phyloP scores from a whole-genome alignment of 2,797 vertebrate genomes.

The Xerus rutilus region DNA sequence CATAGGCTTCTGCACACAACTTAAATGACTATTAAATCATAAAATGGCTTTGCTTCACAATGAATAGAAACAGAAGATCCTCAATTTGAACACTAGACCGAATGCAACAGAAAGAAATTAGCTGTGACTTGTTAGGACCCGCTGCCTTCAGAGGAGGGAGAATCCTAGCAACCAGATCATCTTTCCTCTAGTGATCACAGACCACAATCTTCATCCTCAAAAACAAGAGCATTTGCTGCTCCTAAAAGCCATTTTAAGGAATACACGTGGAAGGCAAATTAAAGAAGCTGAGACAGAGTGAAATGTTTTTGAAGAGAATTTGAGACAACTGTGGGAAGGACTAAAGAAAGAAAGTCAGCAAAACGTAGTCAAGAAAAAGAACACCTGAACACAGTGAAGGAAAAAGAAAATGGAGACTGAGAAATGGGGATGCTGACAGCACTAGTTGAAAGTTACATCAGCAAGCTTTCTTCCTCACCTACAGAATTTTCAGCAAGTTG shows the following conservation, averaged over 20 bases:
- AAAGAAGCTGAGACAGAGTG: background rate
- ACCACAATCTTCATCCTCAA: background rate
- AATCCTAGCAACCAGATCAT: background rate
- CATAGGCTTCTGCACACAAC: background rate
- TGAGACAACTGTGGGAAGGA: background rate
- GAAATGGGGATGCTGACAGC: rapidly evolving
- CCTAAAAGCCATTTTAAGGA: background rate
- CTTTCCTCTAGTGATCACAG: background rate
- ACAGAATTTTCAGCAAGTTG: background rate
- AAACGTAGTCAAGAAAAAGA: background rate
- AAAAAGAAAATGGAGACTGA: too few relatives aligned
- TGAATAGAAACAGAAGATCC: background rate
- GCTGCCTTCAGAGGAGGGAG: background rate
- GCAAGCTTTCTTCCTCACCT: background rate
- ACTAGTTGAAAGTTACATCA: background rate
- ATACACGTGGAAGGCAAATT: background rate
- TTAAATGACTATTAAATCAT: conserved; percentile 18
- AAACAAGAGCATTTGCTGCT: background rate
- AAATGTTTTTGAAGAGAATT: background rate
- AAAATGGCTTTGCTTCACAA: background rate
- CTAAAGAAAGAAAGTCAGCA: background rate
- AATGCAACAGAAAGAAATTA: background rate
- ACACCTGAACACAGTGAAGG: background rate
- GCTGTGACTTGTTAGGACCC: background rate
- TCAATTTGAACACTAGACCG: conserved; percentile 7